Evolutionary conservation across 2,888 invertebrate genomes (phyloP).

Genomic region (Dioctria rufipes): DNA sequence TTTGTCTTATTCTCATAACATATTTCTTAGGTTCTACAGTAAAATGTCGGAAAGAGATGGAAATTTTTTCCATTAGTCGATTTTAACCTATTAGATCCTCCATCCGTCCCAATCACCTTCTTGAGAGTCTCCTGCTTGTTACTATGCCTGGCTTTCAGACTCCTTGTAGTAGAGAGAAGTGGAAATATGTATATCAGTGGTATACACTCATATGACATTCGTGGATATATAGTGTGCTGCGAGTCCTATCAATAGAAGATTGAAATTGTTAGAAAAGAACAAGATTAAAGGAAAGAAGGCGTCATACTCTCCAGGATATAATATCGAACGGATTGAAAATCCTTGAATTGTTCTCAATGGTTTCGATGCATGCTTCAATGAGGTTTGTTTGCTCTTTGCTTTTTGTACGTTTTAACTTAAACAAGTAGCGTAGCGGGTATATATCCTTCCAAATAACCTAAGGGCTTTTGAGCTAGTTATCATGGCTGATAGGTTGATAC

Average conservation of each 20-base stretch:
- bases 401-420: not conserved
- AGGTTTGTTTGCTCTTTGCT: not conserved
- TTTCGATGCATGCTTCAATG: not conserved
- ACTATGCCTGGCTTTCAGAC: not conserved
- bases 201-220: not conserved
- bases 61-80: constrained; percentile 37
- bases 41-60: constrained; percentile 17
- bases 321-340: constrained; percentile 12
- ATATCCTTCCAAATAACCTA: too few species aligned
- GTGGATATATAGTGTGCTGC: not conserved
- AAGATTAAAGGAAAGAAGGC: constrained; percentile 10
- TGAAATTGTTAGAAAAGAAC: constrained; percentile 18
- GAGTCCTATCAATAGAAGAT: constrained; percentile 6
- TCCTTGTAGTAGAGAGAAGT: not conserved
- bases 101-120: not conserved
- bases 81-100: constrained; percentile 35
- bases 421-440: too few species aligned
- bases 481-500: too few species aligned
- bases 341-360: not conserved
- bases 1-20: constrained; percentile 45
- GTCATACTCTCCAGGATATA: constrained; percentile 5
- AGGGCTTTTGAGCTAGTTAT: too few species aligned
- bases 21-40: constrained; percentile 6
- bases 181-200: constrained; percentile 2
- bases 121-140: not conserved